These are phyloP conservation scores for Neolamprologus toae DNA, from an alignment of 2,113 vertebrate species.

Conservation along the genomic window DNA sequence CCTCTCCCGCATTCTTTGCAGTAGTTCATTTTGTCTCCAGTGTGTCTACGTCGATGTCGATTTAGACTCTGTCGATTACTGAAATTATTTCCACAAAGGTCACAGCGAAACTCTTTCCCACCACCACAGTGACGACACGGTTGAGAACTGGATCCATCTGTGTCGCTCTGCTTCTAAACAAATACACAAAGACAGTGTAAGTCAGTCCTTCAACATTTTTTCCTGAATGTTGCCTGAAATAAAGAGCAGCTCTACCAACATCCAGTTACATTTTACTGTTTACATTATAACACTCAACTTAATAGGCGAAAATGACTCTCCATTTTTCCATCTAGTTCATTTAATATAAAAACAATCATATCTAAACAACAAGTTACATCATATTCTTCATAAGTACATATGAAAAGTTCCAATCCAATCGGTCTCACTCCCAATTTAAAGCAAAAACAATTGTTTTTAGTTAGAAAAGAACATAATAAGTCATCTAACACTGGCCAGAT, in stretches of 20 bases:
- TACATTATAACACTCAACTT: not conserved
- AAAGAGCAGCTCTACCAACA: not conserved
- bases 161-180: not conserved
- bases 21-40: not conserved
- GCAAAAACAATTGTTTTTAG: not conserved
- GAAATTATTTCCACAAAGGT: not conserved
- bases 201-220: not conserved
- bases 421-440: not conserved
- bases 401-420: not conserved
- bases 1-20: fast-evolving
- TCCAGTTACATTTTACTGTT: not conserved
- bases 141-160: not conserved
- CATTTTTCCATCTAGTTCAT: not conserved
- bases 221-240: not conserved
- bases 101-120: not conserved
- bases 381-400: not conserved
- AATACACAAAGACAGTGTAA: fast-evolving
- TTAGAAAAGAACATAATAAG: not conserved
- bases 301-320: not conserved
- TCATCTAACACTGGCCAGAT: not conserved
- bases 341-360: not conserved
- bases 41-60: not conserved
- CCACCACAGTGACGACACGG: fast-evolving
- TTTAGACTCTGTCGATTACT: not conserved
- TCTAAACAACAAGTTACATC: not conserved